phyloP scores from a whole-genome alignment of 2,888 invertebrate genomes.

The Pollenia angustigena region DNA sequence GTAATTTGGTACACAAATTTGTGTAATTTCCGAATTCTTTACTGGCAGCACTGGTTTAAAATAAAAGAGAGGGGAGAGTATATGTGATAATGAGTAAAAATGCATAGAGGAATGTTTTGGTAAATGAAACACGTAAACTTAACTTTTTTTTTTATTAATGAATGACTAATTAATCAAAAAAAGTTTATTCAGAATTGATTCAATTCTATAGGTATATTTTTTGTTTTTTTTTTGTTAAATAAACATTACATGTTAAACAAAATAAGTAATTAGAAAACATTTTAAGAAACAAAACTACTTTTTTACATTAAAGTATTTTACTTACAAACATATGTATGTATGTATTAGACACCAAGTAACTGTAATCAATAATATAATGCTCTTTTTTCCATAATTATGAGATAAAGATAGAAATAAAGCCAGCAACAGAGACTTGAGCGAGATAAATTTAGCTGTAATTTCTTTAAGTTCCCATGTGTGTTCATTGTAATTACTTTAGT shows the following conservation, averaged over 20 bases:
- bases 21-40: no score
- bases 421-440: no score
- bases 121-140: constrained; percentile 52
- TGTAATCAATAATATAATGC: no score
- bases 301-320: background rate
- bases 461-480: background rate
- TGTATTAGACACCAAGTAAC: no score
- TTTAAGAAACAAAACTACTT: background rate
- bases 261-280: background rate
- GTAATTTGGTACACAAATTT: no score
- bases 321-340: no score
- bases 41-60: background rate
- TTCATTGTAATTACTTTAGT: background rate
- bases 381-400: no score
- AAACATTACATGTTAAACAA: background rate
- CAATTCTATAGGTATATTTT: background rate
- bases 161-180: constrained; percentile 62
- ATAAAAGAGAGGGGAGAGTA: constrained; percentile 16
- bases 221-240: background rate
- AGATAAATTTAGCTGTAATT: no score
- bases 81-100: constrained; percentile 37
- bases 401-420: no score
- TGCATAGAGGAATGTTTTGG: constrained; percentile 55
- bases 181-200: constrained; percentile 5
- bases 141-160: constrained; percentile 36